Conservation (phyloP, 2,888 invertebrate genomes). For the Ichneumoninae sp. region DNA sequence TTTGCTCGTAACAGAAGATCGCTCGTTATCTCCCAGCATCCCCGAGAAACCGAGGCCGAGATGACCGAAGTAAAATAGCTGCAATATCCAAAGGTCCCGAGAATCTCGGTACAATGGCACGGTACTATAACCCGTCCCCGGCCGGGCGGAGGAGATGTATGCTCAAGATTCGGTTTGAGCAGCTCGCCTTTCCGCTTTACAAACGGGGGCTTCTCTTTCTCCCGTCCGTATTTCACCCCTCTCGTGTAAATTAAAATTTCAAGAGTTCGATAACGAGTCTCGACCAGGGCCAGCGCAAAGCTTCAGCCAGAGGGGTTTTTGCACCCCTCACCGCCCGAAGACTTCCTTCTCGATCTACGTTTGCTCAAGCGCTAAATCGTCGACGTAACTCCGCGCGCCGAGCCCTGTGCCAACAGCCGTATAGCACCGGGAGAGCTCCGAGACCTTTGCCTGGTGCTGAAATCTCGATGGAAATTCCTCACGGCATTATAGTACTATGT, state of each 20-base stretch:
- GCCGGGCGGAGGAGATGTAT: neutral
- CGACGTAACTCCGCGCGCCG: conserved; percentile 36
- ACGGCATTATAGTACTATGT: conserved; percentile 24
- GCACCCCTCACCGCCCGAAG: neutral
- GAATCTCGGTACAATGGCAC: conserved; percentile 56
- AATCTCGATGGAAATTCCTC: conserved; percentile 58
- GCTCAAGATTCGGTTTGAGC: conserved; percentile 8
- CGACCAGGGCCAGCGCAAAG: conserved; percentile 52
- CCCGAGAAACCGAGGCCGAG: neutral
- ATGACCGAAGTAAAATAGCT: conserved; percentile 39
- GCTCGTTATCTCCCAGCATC: neutral
- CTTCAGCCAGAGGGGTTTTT: conserved; percentile 8
- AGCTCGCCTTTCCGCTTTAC: conserved; percentile 24
- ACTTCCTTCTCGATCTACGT: conserved; percentile 49
- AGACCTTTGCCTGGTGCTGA: conserved; percentile 27
- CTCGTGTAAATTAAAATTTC: conserved; percentile 74
- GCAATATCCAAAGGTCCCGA: conserved; percentile 44
- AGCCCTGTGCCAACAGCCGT: conserved; percentile 12
- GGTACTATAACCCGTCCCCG: neutral
- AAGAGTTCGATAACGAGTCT: conserved; percentile 78
- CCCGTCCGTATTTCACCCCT: conserved; percentile 35
- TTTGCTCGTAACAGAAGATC: neutral
- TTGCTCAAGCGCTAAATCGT: conserved; percentile 60
- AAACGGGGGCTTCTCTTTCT: conserved; percentile 10
- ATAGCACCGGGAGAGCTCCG: conserved; percentile 4